These are phyloP conservation scores for Papilio dardanus DNA, from an alignment of 1,140 invertebrate genomes.

Conservation along the genomic window DNA sequence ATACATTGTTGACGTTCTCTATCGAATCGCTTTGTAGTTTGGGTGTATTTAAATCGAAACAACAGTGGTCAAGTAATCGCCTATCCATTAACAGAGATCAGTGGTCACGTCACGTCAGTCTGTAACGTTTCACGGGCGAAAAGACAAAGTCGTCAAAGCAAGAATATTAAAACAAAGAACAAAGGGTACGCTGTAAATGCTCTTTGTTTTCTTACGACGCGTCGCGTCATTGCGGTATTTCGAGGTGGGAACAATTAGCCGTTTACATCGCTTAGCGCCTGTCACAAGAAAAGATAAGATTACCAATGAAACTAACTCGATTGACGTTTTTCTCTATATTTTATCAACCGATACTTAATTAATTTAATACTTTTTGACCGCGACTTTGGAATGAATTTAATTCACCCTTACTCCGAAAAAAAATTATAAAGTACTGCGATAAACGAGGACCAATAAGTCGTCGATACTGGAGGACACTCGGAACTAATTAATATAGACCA, in stretches of 20 bases:
- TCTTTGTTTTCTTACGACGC: slow-evolving; percentile 17
- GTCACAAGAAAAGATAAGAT: slow-evolving; percentile 13
- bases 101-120: no score
- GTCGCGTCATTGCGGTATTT: slow-evolving; percentile 31
- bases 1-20: no score
- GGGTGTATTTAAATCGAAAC: no score
- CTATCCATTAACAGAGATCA: no score
- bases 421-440: no score
- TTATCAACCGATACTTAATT: not conserved
- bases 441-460: no score
- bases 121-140: not conserved
- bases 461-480: no score
- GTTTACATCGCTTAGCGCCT: slow-evolving; percentile 24
- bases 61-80: no score
- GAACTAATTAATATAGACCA: no score
- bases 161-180: slow-evolving; percentile 17
- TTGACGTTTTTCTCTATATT: not conserved
- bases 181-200: slow-evolving; percentile 19
- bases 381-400: no score
- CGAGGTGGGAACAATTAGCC: slow-evolving; percentile 20
- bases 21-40: no score
- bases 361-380: not conserved
- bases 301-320: slow-evolving; percentile 10
- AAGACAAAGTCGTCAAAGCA: slow-evolving; percentile 20
- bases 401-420: no score